Conservation (phyloP, 2,113 vertebrate genomes). For the Entomyzon cyanotis region DNA sequence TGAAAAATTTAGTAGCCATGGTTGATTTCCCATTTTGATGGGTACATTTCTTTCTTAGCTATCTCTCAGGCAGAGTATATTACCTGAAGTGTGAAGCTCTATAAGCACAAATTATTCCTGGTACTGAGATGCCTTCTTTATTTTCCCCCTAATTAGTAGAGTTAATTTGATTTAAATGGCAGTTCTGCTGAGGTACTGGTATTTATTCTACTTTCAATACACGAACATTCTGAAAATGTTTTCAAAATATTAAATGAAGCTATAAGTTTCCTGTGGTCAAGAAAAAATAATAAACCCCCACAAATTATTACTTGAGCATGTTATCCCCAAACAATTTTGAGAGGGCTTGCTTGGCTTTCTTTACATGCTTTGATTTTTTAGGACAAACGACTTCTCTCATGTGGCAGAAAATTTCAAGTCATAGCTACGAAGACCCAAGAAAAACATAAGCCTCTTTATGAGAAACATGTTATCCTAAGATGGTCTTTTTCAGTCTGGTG, state of each 20-base stretch:
- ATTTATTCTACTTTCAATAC: slow-evolving; percentile 65
- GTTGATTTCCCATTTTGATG: slow-evolving; percentile 49
- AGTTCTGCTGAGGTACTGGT: slow-evolving; percentile 58
- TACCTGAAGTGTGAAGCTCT: slow-evolving; percentile 61
- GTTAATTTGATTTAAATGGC: slow-evolving; percentile 77
- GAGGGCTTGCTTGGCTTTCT: slow-evolving; percentile 42
- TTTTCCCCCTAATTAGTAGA: slow-evolving; percentile 68
- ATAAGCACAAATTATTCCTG: slow-evolving; percentile 65
- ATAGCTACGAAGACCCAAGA: neutral
- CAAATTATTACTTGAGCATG: slow-evolving; percentile 41
- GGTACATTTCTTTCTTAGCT: slow-evolving; percentile 52
- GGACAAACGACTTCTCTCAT: neutral
- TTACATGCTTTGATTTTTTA: slow-evolving; percentile 35
- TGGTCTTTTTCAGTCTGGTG: neutral
- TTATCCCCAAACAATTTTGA: slow-evolving; percentile 31
- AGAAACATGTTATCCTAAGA: neutral
- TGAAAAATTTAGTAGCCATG: slow-evolving; percentile 48
- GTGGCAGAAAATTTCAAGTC: slow-evolving; percentile 10
- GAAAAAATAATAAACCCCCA: neutral
- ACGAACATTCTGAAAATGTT: slow-evolving; percentile 54
- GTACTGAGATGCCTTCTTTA: slow-evolving; percentile 56
- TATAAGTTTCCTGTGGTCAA: slow-evolving; percentile 60
- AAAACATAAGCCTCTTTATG: neutral
- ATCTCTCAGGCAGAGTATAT: slow-evolving; percentile 59
- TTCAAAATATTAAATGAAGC: slow-evolving; percentile 67